phyloP scores from a whole-genome alignment of 2,113 vertebrate genomes.

The Erpornis zantholeuca region DNA sequence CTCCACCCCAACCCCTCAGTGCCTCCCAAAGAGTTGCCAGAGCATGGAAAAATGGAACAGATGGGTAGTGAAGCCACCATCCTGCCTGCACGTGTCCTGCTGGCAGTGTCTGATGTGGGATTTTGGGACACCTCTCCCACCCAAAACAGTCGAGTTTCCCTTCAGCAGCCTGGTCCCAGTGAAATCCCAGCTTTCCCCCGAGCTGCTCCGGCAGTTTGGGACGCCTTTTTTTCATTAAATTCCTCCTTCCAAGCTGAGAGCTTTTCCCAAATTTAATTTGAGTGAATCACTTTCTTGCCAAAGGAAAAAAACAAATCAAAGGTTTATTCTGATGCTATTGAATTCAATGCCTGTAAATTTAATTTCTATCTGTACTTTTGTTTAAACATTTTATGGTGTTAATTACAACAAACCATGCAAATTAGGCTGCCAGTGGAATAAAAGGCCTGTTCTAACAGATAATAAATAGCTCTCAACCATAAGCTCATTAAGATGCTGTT shows the following conservation, averaged over 20 bases:
- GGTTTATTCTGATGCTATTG: slow-evolving; percentile 37
- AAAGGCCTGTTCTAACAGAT: slow-evolving; percentile 35
- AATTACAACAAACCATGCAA: slow-evolving; percentile 48
- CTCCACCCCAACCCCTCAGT: not conserved
- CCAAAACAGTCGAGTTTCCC: not conserved
- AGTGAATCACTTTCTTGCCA: slow-evolving; percentile 53
- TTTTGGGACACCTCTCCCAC: not conserved
- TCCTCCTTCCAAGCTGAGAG: not conserved
- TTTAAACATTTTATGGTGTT: slow-evolving; percentile 44
- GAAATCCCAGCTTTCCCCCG: not conserved
- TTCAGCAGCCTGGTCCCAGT: not conserved
- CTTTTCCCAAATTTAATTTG: slow-evolving; percentile 50
- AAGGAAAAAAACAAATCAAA: slow-evolving; percentile 54
- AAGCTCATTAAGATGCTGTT: slow-evolving; percentile 3
- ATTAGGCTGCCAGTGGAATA: slow-evolving; percentile 32
- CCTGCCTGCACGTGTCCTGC: fast-evolving
- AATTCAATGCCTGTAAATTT: slow-evolving; percentile 30
- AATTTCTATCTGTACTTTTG: slow-evolving; percentile 56
- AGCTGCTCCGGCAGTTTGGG: not conserved
- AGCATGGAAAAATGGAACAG: fast-evolving
- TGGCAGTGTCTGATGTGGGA: fast-evolving
- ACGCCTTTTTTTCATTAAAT: slow-evolving; percentile 35
- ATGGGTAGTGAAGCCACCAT: fast-evolving
- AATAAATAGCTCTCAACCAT: slow-evolving; percentile 21
- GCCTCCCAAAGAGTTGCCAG: not conserved